phyloP scores from a whole-genome alignment of 2,797 vertebrate species.

The Echeneis naucrates region DNA sequence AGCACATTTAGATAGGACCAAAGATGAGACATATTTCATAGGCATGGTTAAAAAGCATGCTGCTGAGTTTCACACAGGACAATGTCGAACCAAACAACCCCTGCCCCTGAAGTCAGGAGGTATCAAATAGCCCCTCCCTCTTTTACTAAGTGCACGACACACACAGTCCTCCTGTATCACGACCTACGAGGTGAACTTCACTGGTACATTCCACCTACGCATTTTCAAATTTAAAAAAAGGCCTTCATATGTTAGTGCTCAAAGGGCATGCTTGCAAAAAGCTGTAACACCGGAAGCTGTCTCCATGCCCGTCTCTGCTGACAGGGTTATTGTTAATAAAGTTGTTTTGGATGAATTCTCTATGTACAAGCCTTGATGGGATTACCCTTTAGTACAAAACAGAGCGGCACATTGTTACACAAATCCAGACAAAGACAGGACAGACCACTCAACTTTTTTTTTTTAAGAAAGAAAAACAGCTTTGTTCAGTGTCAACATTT shows the following conservation, averaged over 20 bases:
- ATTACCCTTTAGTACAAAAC: slow-evolving; percentile 62
- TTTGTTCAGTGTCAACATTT: slow-evolving; percentile 15
- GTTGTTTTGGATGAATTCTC: slow-evolving; percentile 50
- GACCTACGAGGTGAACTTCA: slow-evolving; percentile 60
- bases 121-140: slow-evolving; percentile 34
- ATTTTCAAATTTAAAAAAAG: slow-evolving; percentile 53
- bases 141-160: slow-evolving; percentile 60
- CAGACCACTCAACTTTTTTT: slow-evolving; percentile 48
- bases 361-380: slow-evolving; percentile 64
- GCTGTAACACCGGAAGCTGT: slow-evolving; percentile 61
- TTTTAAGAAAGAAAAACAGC: background rate
- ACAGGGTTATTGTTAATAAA: slow-evolving; percentile 60
- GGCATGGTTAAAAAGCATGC: slow-evolving; percentile 79
- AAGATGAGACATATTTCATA: slow-evolving; percentile 70
- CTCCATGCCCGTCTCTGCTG: slow-evolving; percentile 42
- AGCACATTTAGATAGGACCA: slow-evolving; percentile 74
- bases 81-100: slow-evolving; percentile 48
- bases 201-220: slow-evolving; percentile 75
- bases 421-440: slow-evolving; percentile 57
- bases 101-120: slow-evolving; percentile 19
- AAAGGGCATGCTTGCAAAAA: slow-evolving; percentile 65
- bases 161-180: slow-evolving; percentile 41
- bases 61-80: slow-evolving; percentile 75
- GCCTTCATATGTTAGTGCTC: slow-evolving; percentile 52
- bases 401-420: slow-evolving; percentile 63